Base-by-base conservation (phyloP, 1,140 invertebrate genomes). In the Drosophila biarmipes region DNA sequence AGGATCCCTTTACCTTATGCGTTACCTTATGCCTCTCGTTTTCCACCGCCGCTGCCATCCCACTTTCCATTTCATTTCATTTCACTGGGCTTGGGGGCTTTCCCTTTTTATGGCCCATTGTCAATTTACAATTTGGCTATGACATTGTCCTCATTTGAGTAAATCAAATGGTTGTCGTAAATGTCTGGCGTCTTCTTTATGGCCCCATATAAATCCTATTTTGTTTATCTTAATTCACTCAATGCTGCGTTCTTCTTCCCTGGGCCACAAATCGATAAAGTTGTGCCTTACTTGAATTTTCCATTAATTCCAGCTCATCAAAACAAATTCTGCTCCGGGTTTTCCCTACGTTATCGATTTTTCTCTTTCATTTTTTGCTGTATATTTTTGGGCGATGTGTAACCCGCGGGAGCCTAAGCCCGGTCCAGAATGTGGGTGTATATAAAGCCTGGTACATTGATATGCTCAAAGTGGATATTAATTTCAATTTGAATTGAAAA, bases 111-210 rank as follows among this genome's bases (percentile, higher is more conserved):
- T 64, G 67, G 31, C 59, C 58, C 48, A 68, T 82, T 84, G 76
- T 68, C 66, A 85, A 79, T 84, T 84, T 80, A 84, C 42, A 84
- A 80, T 84, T 71, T 56, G 75, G 49, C 58, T 42, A 68, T 67
- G 72, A 57, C 61, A 62, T 54, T 73, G 79, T 58, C 71, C 43
- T 61, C 62, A 69, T 80, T 85, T 76, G 73, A 75, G 82, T 81
- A 87, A 87, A 86, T 86, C 81, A 86, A 87, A 87, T 86, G 82
- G 63, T 73, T 73, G 78, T 78, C 73, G 81, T 86, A 86, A 86
- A 86, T 71, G 67, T 61, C 35, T 40, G 63, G 38, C 43, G 51
- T 53, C 38, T 52, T 31, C 38, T 58, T 61, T 42, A 75, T 67
- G 37, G 27, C 51, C 34, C 37, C 69, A 80, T 73, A 80, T 80